Conservation (phyloP, 2,113 vertebrate genomes). For the Platysteira castanea region DNA sequence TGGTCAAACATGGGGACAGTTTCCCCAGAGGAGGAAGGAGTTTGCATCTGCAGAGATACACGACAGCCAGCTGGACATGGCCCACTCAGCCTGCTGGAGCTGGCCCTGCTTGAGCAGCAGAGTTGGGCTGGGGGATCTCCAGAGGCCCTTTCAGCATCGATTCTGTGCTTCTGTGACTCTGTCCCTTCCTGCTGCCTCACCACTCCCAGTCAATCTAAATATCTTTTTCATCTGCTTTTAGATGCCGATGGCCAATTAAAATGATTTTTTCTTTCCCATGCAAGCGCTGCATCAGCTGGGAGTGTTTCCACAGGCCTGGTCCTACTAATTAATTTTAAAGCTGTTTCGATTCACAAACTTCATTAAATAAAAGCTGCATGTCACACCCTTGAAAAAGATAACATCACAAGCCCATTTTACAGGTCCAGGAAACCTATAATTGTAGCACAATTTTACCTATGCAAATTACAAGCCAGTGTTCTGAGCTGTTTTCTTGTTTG, state of each 20-base stretch:
- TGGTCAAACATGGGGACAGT: rapidly evolving
- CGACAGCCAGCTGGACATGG: rapidly evolving
- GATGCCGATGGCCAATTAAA: not conserved
- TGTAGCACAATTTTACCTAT: not conserved
- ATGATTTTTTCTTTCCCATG: not conserved
- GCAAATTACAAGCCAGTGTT: not conserved
- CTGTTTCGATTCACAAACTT: constrained; percentile 27
- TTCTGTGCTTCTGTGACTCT: not conserved
- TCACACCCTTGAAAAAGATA: constrained; percentile 41
- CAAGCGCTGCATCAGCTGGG: not conserved
- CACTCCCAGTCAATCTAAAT: not conserved
- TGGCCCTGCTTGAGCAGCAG: not conserved
- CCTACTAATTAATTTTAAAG: not conserved
- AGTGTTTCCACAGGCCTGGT: not conserved
- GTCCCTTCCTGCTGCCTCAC: not conserved
- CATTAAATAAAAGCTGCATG: constrained; percentile 4
- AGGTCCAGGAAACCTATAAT: not conserved
- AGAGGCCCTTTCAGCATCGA: not conserved
- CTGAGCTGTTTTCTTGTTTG: not conserved
- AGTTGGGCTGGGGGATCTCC: not conserved
- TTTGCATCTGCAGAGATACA: not conserved
- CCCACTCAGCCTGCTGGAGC: not conserved
- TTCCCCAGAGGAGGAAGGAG: not conserved
- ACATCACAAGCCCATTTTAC: constrained; percentile 9
- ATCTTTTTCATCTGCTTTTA: not conserved